Base-by-base conservation (phyloP, 2,113 vertebrate species). In the Plotosus lineatus region DNA sequence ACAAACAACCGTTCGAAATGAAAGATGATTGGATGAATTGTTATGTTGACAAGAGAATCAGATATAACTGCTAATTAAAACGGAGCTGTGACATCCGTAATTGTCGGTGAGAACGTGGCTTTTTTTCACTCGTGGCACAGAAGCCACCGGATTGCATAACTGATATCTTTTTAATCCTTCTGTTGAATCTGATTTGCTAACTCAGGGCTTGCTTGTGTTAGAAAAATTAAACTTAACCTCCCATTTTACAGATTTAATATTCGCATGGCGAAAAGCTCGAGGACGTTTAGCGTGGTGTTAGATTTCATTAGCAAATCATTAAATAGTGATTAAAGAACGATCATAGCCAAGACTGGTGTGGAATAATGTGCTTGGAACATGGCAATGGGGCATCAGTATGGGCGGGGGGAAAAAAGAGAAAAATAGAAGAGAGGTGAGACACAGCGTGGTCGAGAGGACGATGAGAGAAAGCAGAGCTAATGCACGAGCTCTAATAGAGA, bases 401-500 rank as follows among this genome's bases (percentile, higher is more conserved):
- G 55, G 12, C 48, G 4, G 8, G 28, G 0, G 19, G 33, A 80
- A 56, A 83, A 77, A 8, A 12, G 28, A 0, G 19, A 42, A 80
- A 56, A 83, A 77, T 84, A 79, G 48, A 79, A 82, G 75, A 68
- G 82, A 42, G 65, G 40, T 82, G 66, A 87, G 66, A 74, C 23
- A 44, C 46, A 48, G 46, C 46, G 31, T 40, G 61, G 51, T 63
- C 50, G 38, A 76, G 69, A 73, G 46, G 69, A 72, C 44, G 11
- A 28, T 26, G 26, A 58, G 56, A 28, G 14, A 4, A 53, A 85
- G 84, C 87, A 86, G 85, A 88, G 86, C 83, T 90, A 84, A 89
- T 87, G 83, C 87, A 78, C 50, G 71, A 0, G 44, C n/a, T 72
- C 55, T 77, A 80, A 79, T 87, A 76, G 48, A 84, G 66, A 87